Percentiles rank a stretch among this genome's conserved stretches.
Evolutionary conservation across 2,888 invertebrate genomes (phyloP).

Genomic region (Buathra laborator): DNA sequence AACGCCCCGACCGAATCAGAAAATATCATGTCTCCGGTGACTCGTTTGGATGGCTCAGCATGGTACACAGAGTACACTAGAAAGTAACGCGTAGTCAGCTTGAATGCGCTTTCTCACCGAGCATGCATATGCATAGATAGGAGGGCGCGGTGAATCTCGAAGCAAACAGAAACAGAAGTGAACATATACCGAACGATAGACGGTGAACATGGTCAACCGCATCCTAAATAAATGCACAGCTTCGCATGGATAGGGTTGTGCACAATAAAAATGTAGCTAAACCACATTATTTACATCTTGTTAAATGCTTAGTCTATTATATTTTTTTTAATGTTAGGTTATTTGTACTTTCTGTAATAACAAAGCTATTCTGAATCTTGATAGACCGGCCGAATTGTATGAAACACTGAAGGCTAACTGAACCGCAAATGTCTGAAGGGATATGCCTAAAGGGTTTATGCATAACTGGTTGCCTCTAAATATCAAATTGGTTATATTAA

Average conservation of each 20-base stretch:
- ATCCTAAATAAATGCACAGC: neutral
- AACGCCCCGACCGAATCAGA: neutral
- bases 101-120: slow-evolving; percentile 12
- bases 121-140: slow-evolving; percentile 33
- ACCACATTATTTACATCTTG: no score
- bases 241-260: neutral
- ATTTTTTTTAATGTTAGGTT: neutral
- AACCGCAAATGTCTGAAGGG: no score
- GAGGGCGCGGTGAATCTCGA: slow-evolving; percentile 18
- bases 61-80: slow-evolving; percentile 10
- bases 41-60: slow-evolving; percentile 8
- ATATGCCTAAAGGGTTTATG: neutral
- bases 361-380: neutral
- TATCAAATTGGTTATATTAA: neutral
- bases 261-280: no score
- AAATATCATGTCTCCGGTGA: slow-evolving; percentile 5
- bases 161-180: slow-evolving; percentile 14
- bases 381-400: neutral
- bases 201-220: neutral
- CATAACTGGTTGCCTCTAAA: neutral
- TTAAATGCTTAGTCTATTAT: neutral
- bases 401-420: no score
- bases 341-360: neutral
- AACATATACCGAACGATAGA: slow-evolving; percentile 4
- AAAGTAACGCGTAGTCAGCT: slow-evolving; percentile 17